A percentile compares a stretch with the other conserved stretches of the same genome.
Conservation (phyloP, 2,797 vertebrate species). For the Ptychadena robeensis region DNA sequence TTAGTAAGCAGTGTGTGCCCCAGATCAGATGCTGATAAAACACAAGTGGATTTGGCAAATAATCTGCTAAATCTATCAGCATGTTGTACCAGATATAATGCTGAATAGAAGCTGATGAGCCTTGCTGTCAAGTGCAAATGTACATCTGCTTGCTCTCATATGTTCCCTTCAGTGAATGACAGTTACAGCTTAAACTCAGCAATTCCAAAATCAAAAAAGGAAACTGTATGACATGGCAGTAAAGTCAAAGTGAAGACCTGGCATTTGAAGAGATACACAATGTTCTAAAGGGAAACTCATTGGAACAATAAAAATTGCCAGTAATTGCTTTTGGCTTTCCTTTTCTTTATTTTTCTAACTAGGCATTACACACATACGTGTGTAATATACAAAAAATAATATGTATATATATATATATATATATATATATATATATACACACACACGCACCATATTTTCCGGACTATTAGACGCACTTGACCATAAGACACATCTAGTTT, state of each 20-base stretch:
- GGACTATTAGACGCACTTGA: too few species aligned
- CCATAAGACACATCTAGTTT: too few species aligned
- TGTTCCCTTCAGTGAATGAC: slow-evolving; percentile 25
- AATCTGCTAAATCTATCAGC: slow-evolving; percentile 26
- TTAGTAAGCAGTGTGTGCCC: slow-evolving; percentile 25
- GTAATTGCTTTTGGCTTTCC: background rate
- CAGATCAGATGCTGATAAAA: slow-evolving; percentile 40
- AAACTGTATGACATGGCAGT: background rate
- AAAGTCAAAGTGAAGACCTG: background rate
- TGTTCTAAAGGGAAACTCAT: background rate
- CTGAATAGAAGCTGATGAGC: slow-evolving; percentile 45
- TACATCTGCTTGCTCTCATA: slow-evolving; percentile 38
- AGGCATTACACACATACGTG: too few species aligned
- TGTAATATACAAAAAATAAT: too few species aligned
- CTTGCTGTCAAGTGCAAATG: slow-evolving; percentile 44
- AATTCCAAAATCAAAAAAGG: background rate
- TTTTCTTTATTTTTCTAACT: background rate
- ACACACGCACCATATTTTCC: too few species aligned
- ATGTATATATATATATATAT: too few species aligned
- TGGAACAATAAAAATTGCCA: background rate
- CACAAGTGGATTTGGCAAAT: slow-evolving; percentile 21
- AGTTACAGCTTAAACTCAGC: background rate
- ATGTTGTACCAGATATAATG: slow-evolving; percentile 8
- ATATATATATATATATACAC: too few species aligned
- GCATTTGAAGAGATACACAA: background rate